Evolutionary conservation across 2,888 invertebrate species (phyloP).

Genomic region (Cordylochernes scorpioides): DNA sequence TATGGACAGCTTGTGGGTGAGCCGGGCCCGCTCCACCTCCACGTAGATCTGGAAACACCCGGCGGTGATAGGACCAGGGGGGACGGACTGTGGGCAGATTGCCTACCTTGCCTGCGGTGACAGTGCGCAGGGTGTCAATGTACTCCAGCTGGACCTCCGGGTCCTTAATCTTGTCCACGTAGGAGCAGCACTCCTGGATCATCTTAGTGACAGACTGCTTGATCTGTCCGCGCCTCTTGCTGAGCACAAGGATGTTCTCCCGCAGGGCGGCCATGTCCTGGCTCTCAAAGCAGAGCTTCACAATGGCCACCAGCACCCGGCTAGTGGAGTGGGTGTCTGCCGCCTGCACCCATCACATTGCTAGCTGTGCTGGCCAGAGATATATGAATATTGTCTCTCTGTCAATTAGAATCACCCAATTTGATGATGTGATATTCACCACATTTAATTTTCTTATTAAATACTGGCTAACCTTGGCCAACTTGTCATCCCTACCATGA

Average conservation of each 20-base stretch:
- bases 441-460: too few relatives aligned
- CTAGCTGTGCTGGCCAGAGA: too few relatives aligned
- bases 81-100: not conserved
- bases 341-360: too few relatives aligned
- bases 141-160: constrained; percentile 70
- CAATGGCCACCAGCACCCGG: constrained; percentile 67
- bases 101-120: constrained; percentile 74
- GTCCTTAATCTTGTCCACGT: constrained; percentile 70
- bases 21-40: constrained; percentile 88
- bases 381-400: too few relatives aligned
- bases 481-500: too few relatives aligned
- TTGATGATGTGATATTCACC: too few relatives aligned
- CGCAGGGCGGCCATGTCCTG: constrained; percentile 76
- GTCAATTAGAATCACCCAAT: too few relatives aligned
- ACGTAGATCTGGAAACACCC: constrained; percentile 52
- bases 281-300: constrained; percentile 41
- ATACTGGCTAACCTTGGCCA: too few relatives aligned
- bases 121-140: constrained; percentile 75
- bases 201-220: constrained; percentile 86
- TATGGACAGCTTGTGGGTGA: constrained; percentile 43
- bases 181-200: constrained; percentile 62
- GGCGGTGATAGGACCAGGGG: not conserved
- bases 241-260: constrained; percentile 65
- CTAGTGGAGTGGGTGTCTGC: constrained; percentile 87
- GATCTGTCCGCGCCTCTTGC: constrained; percentile 77